phyloP scores from a whole-genome alignment of 2,888 invertebrate genomes.

The Therioaphis trifolii region DNA sequence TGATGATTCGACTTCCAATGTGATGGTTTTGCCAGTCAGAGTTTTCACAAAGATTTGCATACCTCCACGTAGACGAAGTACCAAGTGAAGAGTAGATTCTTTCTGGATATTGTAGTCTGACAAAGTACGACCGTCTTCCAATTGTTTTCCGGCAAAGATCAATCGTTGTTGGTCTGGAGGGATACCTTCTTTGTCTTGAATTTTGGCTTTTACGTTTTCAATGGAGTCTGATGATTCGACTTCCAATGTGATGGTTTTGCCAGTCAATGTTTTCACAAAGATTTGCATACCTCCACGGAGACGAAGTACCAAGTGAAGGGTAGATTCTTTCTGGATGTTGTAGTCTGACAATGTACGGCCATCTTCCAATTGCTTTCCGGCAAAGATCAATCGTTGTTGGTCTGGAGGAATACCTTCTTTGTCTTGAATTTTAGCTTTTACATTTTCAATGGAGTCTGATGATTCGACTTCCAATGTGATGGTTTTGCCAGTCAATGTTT shows the following conservation, averaged over 20 bases:
- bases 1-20: constrained; percentile 72
- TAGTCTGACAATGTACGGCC: constrained; percentile 72
- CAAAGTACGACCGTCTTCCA: constrained; percentile 73
- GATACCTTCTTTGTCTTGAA: constrained; percentile 70
- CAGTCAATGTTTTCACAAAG: constrained; percentile 71
- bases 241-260: constrained; percentile 70
- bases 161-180: constrained; percentile 71
- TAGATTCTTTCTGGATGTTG: too few species aligned
- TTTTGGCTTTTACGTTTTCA: constrained; percentile 71
- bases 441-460: constrained; percentile 72
- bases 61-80: constrained; percentile 73
- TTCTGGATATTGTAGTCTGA: constrained; percentile 74
- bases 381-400: constrained; percentile 72
- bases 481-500: constrained; percentile 71
- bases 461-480: constrained; percentile 71
- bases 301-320: constrained; percentile 72
- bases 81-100: constrained; percentile 73
- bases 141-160: constrained; percentile 74
- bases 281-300: constrained; percentile 75
- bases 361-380: constrained; percentile 72
- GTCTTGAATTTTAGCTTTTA: constrained; percentile 71
- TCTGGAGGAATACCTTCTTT: constrained; percentile 70
- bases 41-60: constrained; percentile 75
- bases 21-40: constrained; percentile 71
- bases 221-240: constrained; percentile 72